These are phyloP conservation scores for Bombus superbus DNA, from an alignment of 1,140 invertebrate genomes.

Conservation along the genomic window DNA sequence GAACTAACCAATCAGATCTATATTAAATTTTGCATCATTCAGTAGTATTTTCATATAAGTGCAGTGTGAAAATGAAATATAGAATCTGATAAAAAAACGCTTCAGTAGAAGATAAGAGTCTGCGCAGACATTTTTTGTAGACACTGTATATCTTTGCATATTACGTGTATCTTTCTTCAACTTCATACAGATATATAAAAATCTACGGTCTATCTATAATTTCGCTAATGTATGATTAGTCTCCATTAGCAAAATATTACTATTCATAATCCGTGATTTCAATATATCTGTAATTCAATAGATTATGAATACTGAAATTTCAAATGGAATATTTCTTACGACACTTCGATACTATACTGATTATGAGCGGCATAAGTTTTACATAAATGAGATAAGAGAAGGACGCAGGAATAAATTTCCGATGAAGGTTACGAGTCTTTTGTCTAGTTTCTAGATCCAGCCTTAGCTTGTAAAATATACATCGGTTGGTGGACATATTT, in stretches of 20 bases:
- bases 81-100: no score
- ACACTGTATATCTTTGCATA: neutral
- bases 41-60: no score
- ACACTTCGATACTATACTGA: neutral
- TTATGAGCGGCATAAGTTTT: neutral
- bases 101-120: no score
- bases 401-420: constrained; percentile 12
- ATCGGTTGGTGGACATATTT: constrained; percentile 51
- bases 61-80: neutral
- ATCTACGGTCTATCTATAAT: neutral
- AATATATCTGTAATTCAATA: neutral
- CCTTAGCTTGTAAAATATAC: constrained; percentile 56
- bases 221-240: no score
- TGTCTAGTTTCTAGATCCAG: constrained; percentile 42
- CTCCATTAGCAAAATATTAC: neutral
- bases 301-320: neutral
- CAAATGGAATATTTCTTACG: neutral
- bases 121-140: neutral
- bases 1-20: no score
- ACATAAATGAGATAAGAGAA: neutral
- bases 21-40: no score
- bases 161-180: neutral
- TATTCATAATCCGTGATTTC: neutral
- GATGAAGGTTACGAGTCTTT: constrained; percentile 27
- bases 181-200: neutral